Base-by-base conservation (phyloP, 2,113 vertebrate species). In the Anthoscopus minutus region DNA sequence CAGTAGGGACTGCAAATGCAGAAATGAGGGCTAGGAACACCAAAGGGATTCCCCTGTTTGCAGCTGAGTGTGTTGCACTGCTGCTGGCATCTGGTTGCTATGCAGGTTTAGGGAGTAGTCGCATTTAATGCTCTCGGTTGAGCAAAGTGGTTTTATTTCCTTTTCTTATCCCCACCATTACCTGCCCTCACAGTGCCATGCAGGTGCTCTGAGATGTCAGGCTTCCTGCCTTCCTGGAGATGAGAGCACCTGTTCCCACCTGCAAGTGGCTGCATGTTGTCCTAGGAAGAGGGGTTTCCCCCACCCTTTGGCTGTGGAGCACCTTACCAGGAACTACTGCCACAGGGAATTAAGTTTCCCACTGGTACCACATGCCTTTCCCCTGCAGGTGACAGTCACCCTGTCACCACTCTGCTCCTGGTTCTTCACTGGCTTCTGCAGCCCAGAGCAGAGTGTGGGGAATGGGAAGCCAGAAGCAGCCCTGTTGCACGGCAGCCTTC, bases 261-360 rank as follows among this genome's bases (percentile, higher is more conserved):
- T 38, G 72, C 61, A n/a, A 51, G 45, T 2, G 6, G 25, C 30
- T 51, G 10, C 13, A 13, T 2, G 13, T 11, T 40, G 37, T 28
- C 31, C 47, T 33, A 37, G 4, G 58, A 50, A 76, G 19, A 48
- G 53, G 42, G 27, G 14, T 3, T 77, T 15, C 24, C 38, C 2
- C 1, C 3, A 3, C 4, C 11, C 18, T 57, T 0, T 4, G 42
- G 27, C 42, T 16, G 28, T 4, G 1, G 18, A 3, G 19, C 10
- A 15, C 25, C 17, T 78, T 42, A 42, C 1, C 3, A 24, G 50
- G 17, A 74, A 10, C n/a, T 81, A 58, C 73, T 20, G 50, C 24
- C 4, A 8, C 38, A 7, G 6, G 38, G 19, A 90, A 84, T 54
- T 21, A 38, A 38, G 31, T 37, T 80, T 83, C 47, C 38, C 40